Evolutionary conservation across 2,113 vertebrate genomes (phyloP).

Genomic region (Mustela lutreola): DNA sequence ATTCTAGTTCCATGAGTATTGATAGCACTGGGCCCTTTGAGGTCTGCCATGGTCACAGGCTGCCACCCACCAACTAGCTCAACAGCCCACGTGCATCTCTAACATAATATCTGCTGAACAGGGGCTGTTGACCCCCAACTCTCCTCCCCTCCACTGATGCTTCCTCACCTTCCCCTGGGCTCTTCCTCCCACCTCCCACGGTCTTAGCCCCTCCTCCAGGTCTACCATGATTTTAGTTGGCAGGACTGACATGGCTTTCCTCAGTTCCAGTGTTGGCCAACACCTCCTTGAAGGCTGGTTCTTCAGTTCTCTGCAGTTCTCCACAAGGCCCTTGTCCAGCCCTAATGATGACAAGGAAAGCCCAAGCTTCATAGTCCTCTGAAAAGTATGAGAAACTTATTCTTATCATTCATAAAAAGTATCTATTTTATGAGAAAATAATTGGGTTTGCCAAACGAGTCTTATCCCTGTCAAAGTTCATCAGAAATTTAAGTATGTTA

Average conservation of each 20-base stretch:
- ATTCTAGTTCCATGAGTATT: background rate
- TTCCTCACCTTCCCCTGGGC: background rate
- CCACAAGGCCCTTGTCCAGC: too few relatives aligned
- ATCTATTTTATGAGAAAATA: slow-evolving; percentile 12
- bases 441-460: background rate
- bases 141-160: background rate
- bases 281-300: background rate
- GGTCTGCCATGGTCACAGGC: background rate
- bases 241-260: background rate
- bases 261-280: background rate
- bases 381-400: background rate
- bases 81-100: background rate
- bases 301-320: background rate
- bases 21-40: background rate
- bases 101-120: background rate
- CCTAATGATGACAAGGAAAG: background rate
- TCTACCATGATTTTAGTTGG: background rate
- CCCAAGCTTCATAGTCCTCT: background rate
- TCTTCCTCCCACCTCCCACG: background rate
- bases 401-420: background rate
- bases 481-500: background rate
- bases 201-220: background rate
- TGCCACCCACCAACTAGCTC: background rate
- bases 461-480: background rate
- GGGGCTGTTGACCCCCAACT: background rate